Conservation (phyloP, 2,113 vertebrate genomes). For the Percina caprodes region DNA sequence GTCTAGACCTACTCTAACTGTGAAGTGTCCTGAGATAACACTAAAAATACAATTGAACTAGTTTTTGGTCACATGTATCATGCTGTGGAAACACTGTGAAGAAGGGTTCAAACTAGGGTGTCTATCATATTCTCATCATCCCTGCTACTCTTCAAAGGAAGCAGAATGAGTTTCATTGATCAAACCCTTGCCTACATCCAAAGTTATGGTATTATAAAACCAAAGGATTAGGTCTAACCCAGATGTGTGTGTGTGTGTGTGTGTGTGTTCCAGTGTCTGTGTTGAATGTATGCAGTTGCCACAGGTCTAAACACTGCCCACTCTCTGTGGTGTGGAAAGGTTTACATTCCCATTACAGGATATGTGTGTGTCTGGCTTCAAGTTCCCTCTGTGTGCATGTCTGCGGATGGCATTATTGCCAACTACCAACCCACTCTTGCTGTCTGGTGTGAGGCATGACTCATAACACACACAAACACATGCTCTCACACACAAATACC, state of each 20-base stretch:
- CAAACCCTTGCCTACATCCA: neutral
- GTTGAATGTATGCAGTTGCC: conserved; percentile 32
- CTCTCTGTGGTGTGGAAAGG: conserved; percentile 49
- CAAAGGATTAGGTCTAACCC: conserved; percentile 6
- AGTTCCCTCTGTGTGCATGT: conserved; percentile 45
- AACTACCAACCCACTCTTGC: conserved; percentile 38
- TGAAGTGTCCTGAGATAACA: too few relatives aligned
- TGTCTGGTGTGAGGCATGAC: conserved; percentile 54
- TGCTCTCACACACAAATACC: conserved; percentile 24
- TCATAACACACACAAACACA: conserved; percentile 50
- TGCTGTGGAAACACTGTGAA: neutral
- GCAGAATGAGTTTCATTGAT: conserved; percentile 13
- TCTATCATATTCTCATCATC: neutral
- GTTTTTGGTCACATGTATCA: too few relatives aligned
- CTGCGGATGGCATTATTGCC: conserved; percentile 44
- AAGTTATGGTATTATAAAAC: neutral
- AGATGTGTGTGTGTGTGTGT: neutral
- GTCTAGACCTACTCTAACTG: too few relatives aligned
- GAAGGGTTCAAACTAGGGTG: neutral
- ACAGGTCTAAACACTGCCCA: conserved; percentile 55
- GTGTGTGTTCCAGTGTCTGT: conserved; percentile 12
- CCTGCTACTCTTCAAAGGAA: neutral
- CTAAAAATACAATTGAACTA: too few relatives aligned
- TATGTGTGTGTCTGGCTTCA: conserved; percentile 42
- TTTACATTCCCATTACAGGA: conserved; percentile 57